Evolutionary conservation across 2,888 invertebrate species (phyloP), one percentile per base, ranked within the genome.

Genomic region (Megalurothrips usitatus): DNA sequence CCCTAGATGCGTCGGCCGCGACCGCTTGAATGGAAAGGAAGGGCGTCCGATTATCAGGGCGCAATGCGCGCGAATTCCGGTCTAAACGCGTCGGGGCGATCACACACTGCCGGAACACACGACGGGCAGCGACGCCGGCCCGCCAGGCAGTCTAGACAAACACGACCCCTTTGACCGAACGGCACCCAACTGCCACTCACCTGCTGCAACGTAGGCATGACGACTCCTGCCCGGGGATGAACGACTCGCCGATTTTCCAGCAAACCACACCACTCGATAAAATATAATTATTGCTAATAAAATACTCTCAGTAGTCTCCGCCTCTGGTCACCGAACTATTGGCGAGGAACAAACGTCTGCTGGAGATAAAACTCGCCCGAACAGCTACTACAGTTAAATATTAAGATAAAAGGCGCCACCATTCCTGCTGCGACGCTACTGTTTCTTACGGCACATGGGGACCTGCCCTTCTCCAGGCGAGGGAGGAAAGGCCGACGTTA

Each of bases 141-240:
- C 0, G 58, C 58, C 14, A 52, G 58, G 14, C 14, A 17, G 14
- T 43, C 34, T 6, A 58, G 2, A 58, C 58, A 58, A 43, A 58
- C 58, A 58, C 58, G 58, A 17, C 58, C 58, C 58, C 58, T 58
- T 58, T 58, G 58, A 58, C 68, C 23, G 23, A 26, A 26, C 10
- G 10, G 26, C 9, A 8, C 23, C 23, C 34, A 43, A 43, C 34
- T 43, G 34, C 34, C 26, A 75, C 68, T 75, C 68, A 75, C 68
- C 68, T 75, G 68, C 26, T 75, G 68, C 68, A 75, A 26, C 10
- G 68, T 8, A 26, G 68, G 68, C 68, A 75, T 75, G 68, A 26
- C 68, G 58, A 8, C 6, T 17, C 58, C 58, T 58, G n/a, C 10
- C 0, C 6, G n/a, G 58, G 2, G n/a, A 6, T n/a, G 14, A 58